Percentiles rank a stretch among this genome's conserved stretches.
Evolutionary conservation across 2,113 vertebrate genomes (phyloP).

Genomic region (Dasyurus viverrinus): DNA sequence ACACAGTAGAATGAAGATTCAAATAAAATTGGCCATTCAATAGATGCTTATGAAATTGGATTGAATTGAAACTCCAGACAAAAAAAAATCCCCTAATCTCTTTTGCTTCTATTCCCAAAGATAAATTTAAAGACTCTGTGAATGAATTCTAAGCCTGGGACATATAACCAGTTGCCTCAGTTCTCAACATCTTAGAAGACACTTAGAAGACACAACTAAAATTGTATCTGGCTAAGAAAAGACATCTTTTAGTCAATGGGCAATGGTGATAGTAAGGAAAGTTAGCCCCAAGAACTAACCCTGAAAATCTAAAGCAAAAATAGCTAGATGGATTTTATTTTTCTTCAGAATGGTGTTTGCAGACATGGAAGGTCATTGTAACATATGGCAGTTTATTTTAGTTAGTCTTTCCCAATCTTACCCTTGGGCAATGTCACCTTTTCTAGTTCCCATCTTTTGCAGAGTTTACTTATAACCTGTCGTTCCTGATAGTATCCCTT

Average conservation of each 20-base stretch:
- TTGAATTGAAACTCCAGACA: neutral
- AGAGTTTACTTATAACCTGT: neutral
- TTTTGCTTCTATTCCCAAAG: neutral
- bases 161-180: neutral
- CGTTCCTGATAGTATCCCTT: neutral
- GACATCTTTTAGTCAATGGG: neutral
- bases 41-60: neutral
- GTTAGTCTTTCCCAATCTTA: neutral
- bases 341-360: neutral
- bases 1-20: neutral
- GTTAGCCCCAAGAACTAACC: neutral
- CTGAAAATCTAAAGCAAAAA: neutral
- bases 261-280: neutral
- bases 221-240: neutral
- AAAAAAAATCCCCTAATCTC: neutral
- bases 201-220: neutral
- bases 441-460: neutral
- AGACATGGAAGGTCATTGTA: neutral
- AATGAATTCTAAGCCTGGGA: neutral
- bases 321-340: neutral
- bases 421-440: neutral
- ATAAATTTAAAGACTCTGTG: neutral
- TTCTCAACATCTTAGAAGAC: neutral
- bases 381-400: neutral
- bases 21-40: neutral